Base-by-base conservation (phyloP, 2,888 invertebrate genomes). In the Calliphora vomitoria region DNA sequence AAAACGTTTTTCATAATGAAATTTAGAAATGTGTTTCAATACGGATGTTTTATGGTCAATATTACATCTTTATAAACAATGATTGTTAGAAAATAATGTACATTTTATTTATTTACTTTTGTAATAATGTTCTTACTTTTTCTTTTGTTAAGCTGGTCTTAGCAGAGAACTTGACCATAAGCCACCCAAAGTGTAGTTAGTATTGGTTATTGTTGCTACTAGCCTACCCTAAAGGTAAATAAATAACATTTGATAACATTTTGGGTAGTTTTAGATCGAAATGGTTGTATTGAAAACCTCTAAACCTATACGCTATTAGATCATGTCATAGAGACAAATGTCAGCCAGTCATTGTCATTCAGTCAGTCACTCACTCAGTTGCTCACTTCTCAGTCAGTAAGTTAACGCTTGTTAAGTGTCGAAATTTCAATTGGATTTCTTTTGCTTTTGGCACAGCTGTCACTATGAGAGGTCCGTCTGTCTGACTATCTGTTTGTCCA, bases 401-500 rank as follows among this genome's bases (percentile, higher is more conserved):
- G 82, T 82, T 85, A 87, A 87, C 87, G 82, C 85, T 87, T 87
- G 87, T 87, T 82, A 87, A 87, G 87, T 85, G 85, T 87, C 87
- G 64, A 85, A 79, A 85, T 82, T 85, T 87, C 85, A 87, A 85
- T 85, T 82, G 85, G 87, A 75, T 79, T 75, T 79, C 15, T 83
- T 76, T 80, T 85, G 47, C 18, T 83, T 76, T 80, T 85, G 47
- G 18, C 31, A 75, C 88, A 89, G 88, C 89, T 89, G 89, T 88
- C 86, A 82, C 58, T 84, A 44, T 11, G 50, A 71, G 4, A 60
- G 60, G 15, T 62, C 8, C 31, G 50, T 76, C 31, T 13, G 35
- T 15, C 62, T 53, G 53, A 18, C 5, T 60, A 60, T 69, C 60
- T 11, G 13, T 62, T n/a, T 35, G 15, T 69, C 62, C 44, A 50